Evolutionary conservation across 2,888 invertebrate species (phyloP).

Genomic region (Hecatera dysodea): DNA sequence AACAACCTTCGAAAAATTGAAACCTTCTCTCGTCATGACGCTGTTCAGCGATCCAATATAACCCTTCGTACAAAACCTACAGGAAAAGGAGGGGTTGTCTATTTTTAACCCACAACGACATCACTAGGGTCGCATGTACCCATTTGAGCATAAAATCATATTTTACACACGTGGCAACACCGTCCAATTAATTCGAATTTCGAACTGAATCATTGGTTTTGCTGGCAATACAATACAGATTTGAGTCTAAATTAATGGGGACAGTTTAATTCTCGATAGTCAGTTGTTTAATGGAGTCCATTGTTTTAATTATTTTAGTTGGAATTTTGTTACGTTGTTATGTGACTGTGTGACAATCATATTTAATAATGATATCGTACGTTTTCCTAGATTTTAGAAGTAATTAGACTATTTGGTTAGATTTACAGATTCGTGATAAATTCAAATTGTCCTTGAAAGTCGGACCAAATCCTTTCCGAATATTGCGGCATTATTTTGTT

Average conservation of each 20-base stretch:
- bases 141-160: constrained; percentile 60
- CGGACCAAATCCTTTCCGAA: no score
- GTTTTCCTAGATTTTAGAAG: neutral
- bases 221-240: constrained; percentile 25
- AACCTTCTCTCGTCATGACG: constrained; percentile 23
- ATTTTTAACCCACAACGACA: constrained; percentile 51
- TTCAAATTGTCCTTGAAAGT: neutral
- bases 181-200: constrained; percentile 45
- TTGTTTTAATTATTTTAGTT: constrained; percentile 19
- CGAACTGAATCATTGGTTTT: constrained; percentile 41
- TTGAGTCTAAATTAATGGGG: constrained; percentile 36
- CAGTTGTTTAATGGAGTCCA: constrained; percentile 1
- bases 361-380: neutral
- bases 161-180: constrained; percentile 55
- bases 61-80: constrained; percentile 36
- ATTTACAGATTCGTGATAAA: neutral
- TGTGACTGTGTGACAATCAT: neutral
- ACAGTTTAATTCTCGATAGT: constrained; percentile 40
- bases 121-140: constrained; percentile 45
- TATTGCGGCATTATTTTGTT: no score
- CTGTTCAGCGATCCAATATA: constrained; percentile 39
- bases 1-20: constrained; percentile 29
- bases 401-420: neutral
- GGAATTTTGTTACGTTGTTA: constrained; percentile 1
- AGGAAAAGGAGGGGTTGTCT: constrained; percentile 54